Percentiles rank a stretch among this genome's conserved stretches.
Evolutionary conservation across 2,113 vertebrate species (phyloP).

Genomic region (Apodemus sylvaticus): DNA sequence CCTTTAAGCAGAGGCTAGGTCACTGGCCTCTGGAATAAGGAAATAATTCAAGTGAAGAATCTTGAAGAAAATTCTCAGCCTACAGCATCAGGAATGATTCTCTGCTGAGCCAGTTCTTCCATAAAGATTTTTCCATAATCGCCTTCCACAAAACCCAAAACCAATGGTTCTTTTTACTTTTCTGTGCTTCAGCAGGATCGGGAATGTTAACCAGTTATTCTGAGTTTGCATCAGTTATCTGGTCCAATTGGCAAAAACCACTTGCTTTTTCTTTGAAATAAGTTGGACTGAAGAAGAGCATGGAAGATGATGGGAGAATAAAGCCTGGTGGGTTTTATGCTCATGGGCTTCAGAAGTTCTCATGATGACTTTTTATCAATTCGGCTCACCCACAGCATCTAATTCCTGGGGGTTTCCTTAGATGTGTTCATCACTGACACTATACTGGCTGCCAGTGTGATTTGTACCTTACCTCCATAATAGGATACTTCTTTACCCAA

Average conservation of each 20-base stretch:
- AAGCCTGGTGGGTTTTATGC: neutral
- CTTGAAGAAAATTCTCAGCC: neutral
- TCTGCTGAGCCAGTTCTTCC: neutral
- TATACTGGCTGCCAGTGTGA: neutral
- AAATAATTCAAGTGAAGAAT: neutral
- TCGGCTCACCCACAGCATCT: neutral
- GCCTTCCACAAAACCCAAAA: constrained; percentile 41
- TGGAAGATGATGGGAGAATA: neutral
- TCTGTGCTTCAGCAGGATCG: constrained; percentile 4
- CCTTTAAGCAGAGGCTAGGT: neutral
- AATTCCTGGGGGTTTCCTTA: neutral
- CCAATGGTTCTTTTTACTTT: constrained; percentile 18
- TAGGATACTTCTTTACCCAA: constrained; percentile 79
- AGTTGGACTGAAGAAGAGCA: neutral
- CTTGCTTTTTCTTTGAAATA: constrained; percentile 6
- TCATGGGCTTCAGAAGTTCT: neutral
- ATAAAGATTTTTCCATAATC: neutral
- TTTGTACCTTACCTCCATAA: constrained; percentile 77
- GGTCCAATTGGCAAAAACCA: constrained; percentile 45
- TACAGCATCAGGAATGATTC: neutral
- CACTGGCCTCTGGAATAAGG: neutral
- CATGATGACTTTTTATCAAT: neutral
- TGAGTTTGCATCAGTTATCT: constrained; percentile 14
- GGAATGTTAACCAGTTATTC: neutral
- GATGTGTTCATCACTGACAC: neutral